These are phyloP conservation scores for Uropetala carovei DNA, from an alignment of 2,888 invertebrate genomes.

Conservation along the genomic window DNA sequence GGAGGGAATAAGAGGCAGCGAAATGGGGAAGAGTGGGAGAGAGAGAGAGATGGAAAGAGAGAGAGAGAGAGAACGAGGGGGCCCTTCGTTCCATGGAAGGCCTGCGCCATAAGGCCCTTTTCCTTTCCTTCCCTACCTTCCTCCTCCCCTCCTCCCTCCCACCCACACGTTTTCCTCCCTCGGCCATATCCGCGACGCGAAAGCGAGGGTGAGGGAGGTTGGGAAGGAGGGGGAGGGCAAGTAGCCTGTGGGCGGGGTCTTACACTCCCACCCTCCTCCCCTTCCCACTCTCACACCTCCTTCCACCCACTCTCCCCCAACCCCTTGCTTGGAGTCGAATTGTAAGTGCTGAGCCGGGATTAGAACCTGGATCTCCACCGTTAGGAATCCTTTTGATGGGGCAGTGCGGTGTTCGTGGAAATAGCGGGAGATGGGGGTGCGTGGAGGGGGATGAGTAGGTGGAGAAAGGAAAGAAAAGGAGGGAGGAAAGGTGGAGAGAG, in stretches of 20 bases:
- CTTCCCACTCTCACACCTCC: slow-evolving; percentile 65
- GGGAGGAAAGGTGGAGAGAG: not conserved
- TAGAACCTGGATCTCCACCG: slow-evolving; percentile 59
- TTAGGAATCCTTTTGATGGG: slow-evolving; percentile 50
- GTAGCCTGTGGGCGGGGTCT: not conserved
- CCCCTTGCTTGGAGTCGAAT: slow-evolving; percentile 29
- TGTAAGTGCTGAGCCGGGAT: slow-evolving; percentile 57
- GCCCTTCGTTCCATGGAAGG: slow-evolving; percentile 31
- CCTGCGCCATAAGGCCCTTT: slow-evolving; percentile 45
- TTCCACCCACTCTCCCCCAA: slow-evolving; percentile 64
- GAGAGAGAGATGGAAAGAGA: not conserved
- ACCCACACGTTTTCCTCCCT: too few relatives aligned
- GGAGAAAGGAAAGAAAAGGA: slow-evolving; percentile 35
- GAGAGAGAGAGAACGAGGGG: not conserved
- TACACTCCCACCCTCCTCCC: not conserved
- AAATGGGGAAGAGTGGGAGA: not conserved
- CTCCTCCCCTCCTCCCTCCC: slow-evolving; percentile 36
- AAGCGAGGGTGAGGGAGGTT: too few relatives aligned
- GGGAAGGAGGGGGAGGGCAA: not conserved
- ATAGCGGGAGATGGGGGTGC: not conserved
- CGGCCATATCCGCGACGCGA: too few relatives aligned
- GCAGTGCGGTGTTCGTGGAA: not conserved
- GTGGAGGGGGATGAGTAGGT: slow-evolving; percentile 53
- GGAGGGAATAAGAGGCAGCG: not conserved
- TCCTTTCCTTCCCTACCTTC: slow-evolving; percentile 26